A percentile compares a stretch with the other conserved stretches of the same genome.
Conservation (phyloP, 2,797 vertebrate genomes). For the Myripristis jacobus region DNA sequence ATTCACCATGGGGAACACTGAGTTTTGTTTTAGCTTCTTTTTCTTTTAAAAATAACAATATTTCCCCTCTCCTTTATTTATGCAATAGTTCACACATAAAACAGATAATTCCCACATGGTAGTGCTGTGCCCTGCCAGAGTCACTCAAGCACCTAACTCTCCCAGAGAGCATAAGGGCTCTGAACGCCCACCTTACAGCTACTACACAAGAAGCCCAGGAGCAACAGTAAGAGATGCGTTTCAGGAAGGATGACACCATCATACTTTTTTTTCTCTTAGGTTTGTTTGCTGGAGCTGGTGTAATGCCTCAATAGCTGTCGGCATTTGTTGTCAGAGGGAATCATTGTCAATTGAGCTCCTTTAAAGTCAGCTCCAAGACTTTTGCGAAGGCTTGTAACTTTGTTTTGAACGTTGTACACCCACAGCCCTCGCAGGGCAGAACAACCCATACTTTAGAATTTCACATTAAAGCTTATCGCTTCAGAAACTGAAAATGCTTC, state of each 20-base stretch:
- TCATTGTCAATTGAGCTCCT: neutral
- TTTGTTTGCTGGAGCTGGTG: constrained; percentile 20
- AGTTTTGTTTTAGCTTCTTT: too few species aligned
- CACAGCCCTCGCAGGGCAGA: neutral
- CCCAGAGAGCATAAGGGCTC: constrained; percentile 49
- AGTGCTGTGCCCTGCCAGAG: constrained; percentile 34
- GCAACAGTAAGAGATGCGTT: constrained; percentile 52
- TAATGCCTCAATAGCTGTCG: neutral
- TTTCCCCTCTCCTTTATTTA: too few species aligned
- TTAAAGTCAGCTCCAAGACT: neutral
- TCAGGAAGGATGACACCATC: constrained; percentile 27
- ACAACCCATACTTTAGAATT: neutral
- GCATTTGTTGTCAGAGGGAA: constrained; percentile 10
- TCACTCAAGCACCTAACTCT: constrained; percentile 40
- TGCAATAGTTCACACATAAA: constrained; percentile 11
- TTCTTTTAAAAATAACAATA: too few species aligned
- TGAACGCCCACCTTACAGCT: constrained; percentile 46
- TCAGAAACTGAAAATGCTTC: constrained; percentile 28
- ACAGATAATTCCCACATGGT: constrained; percentile 17
- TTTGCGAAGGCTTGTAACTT: neutral
- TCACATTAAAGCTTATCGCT: constrained; percentile 9
- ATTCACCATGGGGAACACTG: too few species aligned
- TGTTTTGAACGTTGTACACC: constrained; percentile 8
- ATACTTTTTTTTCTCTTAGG: constrained; percentile 5
- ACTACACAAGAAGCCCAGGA: constrained; percentile 39